Evolutionary conservation across 2,113 vertebrate species (phyloP), one percentile per base, ranked within the genome.

Genomic region (Bujurquina vittata): DNA sequence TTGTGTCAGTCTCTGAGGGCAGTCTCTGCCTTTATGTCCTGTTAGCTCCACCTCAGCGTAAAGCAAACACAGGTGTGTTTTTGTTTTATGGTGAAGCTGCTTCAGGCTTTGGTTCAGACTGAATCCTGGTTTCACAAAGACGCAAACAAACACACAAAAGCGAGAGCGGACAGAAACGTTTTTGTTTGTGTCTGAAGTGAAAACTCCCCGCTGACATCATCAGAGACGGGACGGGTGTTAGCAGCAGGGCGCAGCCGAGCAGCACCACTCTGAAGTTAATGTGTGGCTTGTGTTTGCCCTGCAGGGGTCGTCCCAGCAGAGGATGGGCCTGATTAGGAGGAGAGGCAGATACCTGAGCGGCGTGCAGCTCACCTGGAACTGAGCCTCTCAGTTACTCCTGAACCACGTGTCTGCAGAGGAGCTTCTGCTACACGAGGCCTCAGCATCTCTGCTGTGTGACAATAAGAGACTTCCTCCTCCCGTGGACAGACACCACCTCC

Each of bases 41-140:
- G 15, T 37, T 67, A 49, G 63, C 26, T 46, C 4, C 46, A 49
- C 23, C 26, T 1, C 46, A 54, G 26, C 26, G 29, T 29, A 52
- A 72, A 72, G 43, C 67, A 72, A 54, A 72, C 67, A 72, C 46
- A 72, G 67, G 67, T 72, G 67, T 26, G 46, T n/a, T n/a, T n/a
- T n/a, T 52, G 67, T n/a, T 52, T 54, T n/a, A 26, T 52, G 26
- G 10, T 31, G 65, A 52, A 52, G 5, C 29, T 31, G 65, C 43
- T 69, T 20, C 17, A 49, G 43, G 65, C 40, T 52, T 69, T 52
- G 49, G 65, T 52, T 72, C 0, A n/a, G 29, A 54, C 67, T 3
- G 52, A 33, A 54, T 33, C 46, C 10, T 43, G 20, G 23, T 54
- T 20, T 52, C 31, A 72, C 26, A 72, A 72, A 72, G 67, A 72